Percentiles rank a stretch among this genome's conserved stretches.
phyloP scores from a whole-genome alignment of 2,888 invertebrate genomes.

The Frankliniella fusca region DNA sequence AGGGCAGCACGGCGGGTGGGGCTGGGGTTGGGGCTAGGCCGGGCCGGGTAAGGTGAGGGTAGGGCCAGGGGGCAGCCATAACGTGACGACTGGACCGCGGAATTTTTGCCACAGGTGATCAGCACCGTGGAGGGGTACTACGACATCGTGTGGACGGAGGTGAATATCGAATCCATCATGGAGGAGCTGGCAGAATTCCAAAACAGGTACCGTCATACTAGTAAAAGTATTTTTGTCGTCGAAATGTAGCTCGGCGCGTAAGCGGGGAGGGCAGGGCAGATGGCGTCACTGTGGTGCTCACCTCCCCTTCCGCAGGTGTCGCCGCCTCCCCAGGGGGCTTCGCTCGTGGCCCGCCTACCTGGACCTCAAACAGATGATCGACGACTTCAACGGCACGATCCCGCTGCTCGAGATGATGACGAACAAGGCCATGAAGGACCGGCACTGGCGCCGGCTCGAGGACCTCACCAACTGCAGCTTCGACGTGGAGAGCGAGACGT shows the following conservation, averaged over 20 bases:
- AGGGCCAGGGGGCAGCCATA: too few relatives aligned
- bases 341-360: conserved; percentile 84
- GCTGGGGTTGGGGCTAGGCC: too few relatives aligned
- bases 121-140: conserved; percentile 81
- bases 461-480: conserved; percentile 60
- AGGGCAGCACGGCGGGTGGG: too few relatives aligned
- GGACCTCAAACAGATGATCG: conserved; percentile 81
- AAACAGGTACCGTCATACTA: conserved; percentile 56
- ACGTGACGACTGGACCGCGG: too few relatives aligned
- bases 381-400: conserved; percentile 84
- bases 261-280: not conserved
- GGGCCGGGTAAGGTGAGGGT: too few relatives aligned
- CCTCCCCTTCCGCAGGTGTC: conserved; percentile 56
- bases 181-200: conserved; percentile 78
- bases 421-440: conserved; percentile 76
- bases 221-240: not conserved
- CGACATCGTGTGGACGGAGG: conserved; percentile 76
- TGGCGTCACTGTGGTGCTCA: not conserved
- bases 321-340: conserved; percentile 77
- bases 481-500: conserved; percentile 73
- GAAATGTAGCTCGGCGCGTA: not conserved
- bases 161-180: conserved; percentile 77
- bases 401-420: conserved; percentile 84
- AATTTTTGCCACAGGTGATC: conserved; percentile 62
- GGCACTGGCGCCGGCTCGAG: conserved; percentile 67